Percentiles rank a stretch among this genome's conserved stretches.
Conservation (phyloP, 2,797 vertebrate species). For the Rhynchonycteris naso region DNA sequence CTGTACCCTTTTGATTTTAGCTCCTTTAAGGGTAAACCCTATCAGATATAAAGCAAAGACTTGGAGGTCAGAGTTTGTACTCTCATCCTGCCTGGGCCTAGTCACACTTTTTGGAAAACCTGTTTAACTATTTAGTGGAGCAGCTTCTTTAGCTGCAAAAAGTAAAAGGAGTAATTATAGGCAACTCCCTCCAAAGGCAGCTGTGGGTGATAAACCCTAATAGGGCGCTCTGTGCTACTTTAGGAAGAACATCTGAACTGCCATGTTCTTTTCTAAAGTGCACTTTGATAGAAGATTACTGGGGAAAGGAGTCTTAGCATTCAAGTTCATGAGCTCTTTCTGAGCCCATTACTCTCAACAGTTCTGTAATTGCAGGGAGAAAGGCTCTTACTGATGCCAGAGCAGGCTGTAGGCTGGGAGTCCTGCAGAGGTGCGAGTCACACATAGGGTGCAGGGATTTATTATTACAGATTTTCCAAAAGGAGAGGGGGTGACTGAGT, state of each 20-base stretch:
- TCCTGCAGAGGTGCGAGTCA: not conserved
- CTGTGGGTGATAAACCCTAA: not conserved
- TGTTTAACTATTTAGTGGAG: not conserved
- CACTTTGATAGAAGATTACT: not conserved
- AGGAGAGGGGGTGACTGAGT: not conserved
- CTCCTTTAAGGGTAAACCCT: not conserved
- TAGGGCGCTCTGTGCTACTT: not conserved
- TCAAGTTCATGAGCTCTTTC: not conserved
- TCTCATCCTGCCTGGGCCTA: constrained; percentile 18
- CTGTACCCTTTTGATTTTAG: not conserved
- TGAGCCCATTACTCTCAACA: constrained; percentile 40
- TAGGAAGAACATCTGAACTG: not conserved
- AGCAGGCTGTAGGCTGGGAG: not conserved
- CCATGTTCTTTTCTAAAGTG: constrained; percentile 3
- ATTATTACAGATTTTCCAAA: constrained; percentile 11
- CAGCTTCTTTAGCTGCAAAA: constrained; percentile 45
- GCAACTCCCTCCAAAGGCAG: constrained; percentile 20
- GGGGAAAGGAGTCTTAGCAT: not conserved
- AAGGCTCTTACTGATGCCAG: not conserved
- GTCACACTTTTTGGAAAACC: constrained; percentile 39
- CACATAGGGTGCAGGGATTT: not conserved
- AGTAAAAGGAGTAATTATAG: constrained; percentile 24
- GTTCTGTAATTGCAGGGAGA: not conserved
- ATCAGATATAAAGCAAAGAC: not conserved
- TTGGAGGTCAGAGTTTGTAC: not conserved